Base-by-base conservation (phyloP, 2,113 vertebrate genomes). In the Rana temporaria region DNA sequence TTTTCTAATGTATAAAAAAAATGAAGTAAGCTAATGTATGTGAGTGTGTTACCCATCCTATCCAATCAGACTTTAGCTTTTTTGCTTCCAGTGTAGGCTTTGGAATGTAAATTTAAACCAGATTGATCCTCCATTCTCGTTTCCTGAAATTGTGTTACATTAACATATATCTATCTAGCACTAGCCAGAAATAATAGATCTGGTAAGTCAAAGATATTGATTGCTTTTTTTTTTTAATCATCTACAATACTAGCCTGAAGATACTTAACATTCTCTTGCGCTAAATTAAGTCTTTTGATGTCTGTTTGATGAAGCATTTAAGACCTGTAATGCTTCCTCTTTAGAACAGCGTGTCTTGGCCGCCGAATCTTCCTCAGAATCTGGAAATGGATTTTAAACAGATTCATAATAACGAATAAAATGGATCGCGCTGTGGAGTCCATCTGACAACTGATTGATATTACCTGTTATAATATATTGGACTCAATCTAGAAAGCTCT, bases 381-480 rank as follows among this genome's bases (percentile, higher is more conserved):
- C 26, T 15, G 6, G 63, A 55, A 59, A 55, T 16, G 15, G 6
- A 30, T 56, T 55, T 20, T 24, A 24, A 67, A 48, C 48, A 55
- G 60, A 55, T 20, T 52, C 9, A 78, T 78, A 66, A 42, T 67
- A 67, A 55, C 9, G 62, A 67, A 66, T 32, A 32, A 55, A 30
- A 78, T 1, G 15, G 63, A 78, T 66, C 26, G 7, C 16, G 17
- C 22, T 14, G 48, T 19, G 20, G 59, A 48, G 22, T 22, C 16
- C 6, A 19, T n/a, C 55, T 60, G 71, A 59, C 71, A 38, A 74
- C 2, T 32, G 62, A 66, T 42, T 78, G 63, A 67, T 78, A 55
- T 34, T 20, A 66, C 76, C 63, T 78, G 63, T n/a, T 78, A 32
- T 66, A 34, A 67, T 34, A 26, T 20, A 56, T 67, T 67, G 62